A percentile compares a stretch with the other conserved stretches of the same genome.
These are phyloP conservation scores for Megaleporinus macrocephalus DNA, from an alignment of 2,113 vertebrate species.

Conservation along the genomic window DNA sequence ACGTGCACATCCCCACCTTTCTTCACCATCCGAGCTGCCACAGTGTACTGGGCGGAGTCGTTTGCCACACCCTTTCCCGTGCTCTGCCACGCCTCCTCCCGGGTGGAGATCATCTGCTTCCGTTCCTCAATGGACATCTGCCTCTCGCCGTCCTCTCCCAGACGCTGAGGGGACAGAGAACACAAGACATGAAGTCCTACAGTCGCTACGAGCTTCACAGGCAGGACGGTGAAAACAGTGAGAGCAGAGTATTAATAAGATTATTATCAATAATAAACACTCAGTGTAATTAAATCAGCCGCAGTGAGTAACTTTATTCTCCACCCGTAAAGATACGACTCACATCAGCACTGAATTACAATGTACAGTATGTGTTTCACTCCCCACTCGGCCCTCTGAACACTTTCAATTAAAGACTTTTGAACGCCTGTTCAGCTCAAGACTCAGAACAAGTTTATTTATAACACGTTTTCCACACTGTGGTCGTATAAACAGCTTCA, in stretches of 20 bases:
- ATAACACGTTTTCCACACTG: no score
- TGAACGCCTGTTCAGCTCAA: no score
- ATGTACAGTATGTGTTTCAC: no score
- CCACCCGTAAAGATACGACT: neutral
- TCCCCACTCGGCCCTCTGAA: no score
- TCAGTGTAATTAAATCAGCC: no score
- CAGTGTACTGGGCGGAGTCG: slow-evolving; percentile 95
- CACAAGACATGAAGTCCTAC: neutral
- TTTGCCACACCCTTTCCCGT: slow-evolving; percentile 92
- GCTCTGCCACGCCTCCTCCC: slow-evolving; percentile 93
- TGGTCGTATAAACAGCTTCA: no score
- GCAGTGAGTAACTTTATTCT: neutral
- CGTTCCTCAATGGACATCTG: slow-evolving; percentile 96
- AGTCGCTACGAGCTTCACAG: neutral
- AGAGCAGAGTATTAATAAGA: neutral
- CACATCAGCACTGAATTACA: no score
- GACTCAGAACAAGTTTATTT: no score
- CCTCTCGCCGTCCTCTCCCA: slow-evolving; percentile 80
- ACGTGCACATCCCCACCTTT: slow-evolving; percentile 83
- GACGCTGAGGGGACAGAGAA: slow-evolving; percentile 74
- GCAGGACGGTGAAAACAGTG: neutral
- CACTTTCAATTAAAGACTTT: no score
- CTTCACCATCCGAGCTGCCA: slow-evolving; percentile 96
- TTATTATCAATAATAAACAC: neutral
- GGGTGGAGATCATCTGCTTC: slow-evolving; percentile 90